Evolutionary conservation across 2,888 invertebrate species (phyloP), one percentile per base, ranked within the genome.

Genomic region (Tetheella fluctuosa): DNA sequence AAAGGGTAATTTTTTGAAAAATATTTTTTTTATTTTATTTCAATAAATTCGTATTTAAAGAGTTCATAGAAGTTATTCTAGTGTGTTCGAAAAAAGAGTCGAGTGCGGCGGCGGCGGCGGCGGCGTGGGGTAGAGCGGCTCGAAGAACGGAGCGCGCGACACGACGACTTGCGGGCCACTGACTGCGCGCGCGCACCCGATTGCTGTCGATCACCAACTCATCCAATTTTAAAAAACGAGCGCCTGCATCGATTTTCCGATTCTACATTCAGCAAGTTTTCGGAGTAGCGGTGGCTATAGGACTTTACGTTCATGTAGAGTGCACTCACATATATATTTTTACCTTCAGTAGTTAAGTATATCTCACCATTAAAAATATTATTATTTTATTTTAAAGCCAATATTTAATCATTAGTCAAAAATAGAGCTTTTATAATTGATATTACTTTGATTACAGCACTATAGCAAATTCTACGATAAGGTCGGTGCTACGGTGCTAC

Each of bases 91-190:
- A 73, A 73, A 78, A 72, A 79, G 72, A 74, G 77, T 85, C 84
- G 87, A 80, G 75, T 82, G 81, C 78, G 78, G 74, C 67, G 71
- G 74, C 70, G n/a, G n/a, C n/a, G n/a, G n/a, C 42, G 42, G 13
- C 7, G 48, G 48, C n/a, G 83, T 77, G 74, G 76, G 72, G 75
- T 74, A 76, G 82, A 80, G 82, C 83, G 79, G 81, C 81, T 81
- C 80, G 74, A 69, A 71, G 80, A 86, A 81, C 80, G 80, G 83
- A 89, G 90, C 88, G 90, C 86, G 79, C 91, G 84, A 74, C 90
- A 80, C 91, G 90, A 76, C 89, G 90, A 83, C 90, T 87, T 79
- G 88, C 84, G 86, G 84, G 81, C 90, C 90, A 91, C 91, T 91
- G 90, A 86, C 78, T 78, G 85, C 87, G 85, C 81, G 79, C 79